These are phyloP conservation scores for Propithecus perrieri DNA, from an alignment of 2,797 vertebrate species.

Conservation along the genomic window DNA sequence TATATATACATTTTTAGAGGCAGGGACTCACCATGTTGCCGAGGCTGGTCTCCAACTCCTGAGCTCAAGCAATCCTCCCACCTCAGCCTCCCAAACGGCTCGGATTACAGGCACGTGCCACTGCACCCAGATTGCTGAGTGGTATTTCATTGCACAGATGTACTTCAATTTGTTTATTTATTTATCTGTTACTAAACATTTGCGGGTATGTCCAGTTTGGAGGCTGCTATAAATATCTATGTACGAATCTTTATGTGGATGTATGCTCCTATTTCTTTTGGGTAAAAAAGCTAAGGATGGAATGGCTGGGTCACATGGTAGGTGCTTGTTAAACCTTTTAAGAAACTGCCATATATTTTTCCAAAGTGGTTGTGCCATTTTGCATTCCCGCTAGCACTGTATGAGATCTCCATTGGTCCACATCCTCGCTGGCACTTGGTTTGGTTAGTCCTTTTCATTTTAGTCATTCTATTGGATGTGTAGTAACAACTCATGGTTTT, in stretches of 20 bases:
- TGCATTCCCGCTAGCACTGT: neutral
- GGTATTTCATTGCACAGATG: neutral
- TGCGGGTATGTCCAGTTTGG: neutral
- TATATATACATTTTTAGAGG: too few species aligned
- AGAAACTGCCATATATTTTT: neutral
- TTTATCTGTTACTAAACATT: neutral
- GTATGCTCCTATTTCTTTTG: neutral
- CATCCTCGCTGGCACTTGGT: neutral
- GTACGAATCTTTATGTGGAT: neutral
- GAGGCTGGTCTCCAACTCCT: too few species aligned
- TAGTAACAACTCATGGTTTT: neutral
- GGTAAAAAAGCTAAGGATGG: neutral
- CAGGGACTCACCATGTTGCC: too few species aligned
- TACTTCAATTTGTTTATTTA: neutral
- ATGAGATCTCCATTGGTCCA: neutral
- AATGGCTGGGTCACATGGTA: neutral
- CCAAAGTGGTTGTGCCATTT: neutral
- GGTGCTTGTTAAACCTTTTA: neutral
- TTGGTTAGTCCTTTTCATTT: neutral
- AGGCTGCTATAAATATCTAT: neutral
- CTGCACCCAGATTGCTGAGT: neutral
- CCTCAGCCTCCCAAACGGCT: too few species aligned
- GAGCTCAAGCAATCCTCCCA: too few species aligned
- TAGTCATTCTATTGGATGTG: neutral
- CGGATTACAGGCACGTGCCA: too few species aligned